Percentiles rank a stretch among this genome's conserved stretches.
These are phyloP conservation scores for Myopa testacea DNA, from an alignment of 2,888 invertebrate genomes.

Conservation along the genomic window DNA sequence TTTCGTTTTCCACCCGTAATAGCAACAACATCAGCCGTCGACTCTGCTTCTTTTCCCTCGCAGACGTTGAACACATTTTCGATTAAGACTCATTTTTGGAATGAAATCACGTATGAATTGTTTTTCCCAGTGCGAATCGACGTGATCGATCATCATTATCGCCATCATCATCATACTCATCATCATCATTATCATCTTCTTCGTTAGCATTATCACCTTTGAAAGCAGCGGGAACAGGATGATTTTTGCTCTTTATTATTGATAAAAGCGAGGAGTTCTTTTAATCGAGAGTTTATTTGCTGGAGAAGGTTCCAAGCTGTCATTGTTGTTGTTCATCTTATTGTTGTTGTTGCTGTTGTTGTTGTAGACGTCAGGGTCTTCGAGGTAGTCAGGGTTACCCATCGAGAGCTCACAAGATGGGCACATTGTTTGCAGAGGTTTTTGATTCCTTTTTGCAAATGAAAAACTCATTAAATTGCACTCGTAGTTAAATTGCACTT, in stretches of 20 bases:
- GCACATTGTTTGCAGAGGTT: no score
- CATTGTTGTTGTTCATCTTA: constrained; percentile 11
- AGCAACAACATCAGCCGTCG: background rate
- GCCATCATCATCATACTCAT: background rate
- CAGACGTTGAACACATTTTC: background rate
- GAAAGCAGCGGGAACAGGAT: background rate
- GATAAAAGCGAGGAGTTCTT: constrained; percentile 5
- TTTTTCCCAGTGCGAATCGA: background rate
- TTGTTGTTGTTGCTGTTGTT: background rate
- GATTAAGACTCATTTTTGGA: constrained; percentile 31
- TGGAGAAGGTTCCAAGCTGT: constrained; percentile 10
- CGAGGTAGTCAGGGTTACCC: background rate
- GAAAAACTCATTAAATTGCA: background rate
- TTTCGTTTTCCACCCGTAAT: background rate
- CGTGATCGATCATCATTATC: background rate
- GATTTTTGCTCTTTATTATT: background rate
- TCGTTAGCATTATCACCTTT: constrained; percentile 7
- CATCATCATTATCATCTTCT: constrained; percentile 10
- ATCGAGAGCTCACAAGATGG: background rate
- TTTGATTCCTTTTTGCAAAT: background rate
- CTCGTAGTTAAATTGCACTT: no score
- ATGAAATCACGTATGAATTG: constrained; percentile 31
- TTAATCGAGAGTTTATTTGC: constrained; percentile 1
- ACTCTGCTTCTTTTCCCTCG: background rate
- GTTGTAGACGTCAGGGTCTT: background rate